Base-by-base conservation (phyloP, 2,888 invertebrate genomes). In the Thereva nobilitata region DNA sequence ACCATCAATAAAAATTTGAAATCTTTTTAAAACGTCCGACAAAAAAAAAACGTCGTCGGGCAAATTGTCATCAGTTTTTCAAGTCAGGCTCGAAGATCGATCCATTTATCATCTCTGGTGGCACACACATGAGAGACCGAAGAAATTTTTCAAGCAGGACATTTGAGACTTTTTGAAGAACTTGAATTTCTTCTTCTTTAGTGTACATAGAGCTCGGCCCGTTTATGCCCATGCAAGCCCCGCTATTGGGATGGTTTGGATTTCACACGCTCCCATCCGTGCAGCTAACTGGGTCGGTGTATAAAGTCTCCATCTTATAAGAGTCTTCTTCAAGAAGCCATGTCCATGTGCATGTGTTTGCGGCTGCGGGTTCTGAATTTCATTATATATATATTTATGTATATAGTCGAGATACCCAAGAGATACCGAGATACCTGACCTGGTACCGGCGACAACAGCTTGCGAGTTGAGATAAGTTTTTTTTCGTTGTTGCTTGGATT, bases 341-440 rank as follows among this genome's bases (percentile, higher is more conserved):
- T 23, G 23, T 23, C 23, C 23, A 23, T 23, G 23, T 23, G 23
- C 23, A 23, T 23, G 23, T 23, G 23, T 23, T 23, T 23, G 23
- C 23, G 23, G 23, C 23, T 23, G 23, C 23, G 23, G 23, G 23
- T 23, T 23, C 23, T 23, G 23, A 2, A 23, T 23, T 23, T 23
- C 23, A 23, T 23, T 23, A 23, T 23, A 2, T 23, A 23, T 10
- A 23, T 10, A 53, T 53, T 8, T 8, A 37, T 53, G 40, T n/a
- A 53, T 38, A 35, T 59, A 40, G 40, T 37, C 40, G 34, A n/a
- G 38, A 61, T 49, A 40, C 50, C 38, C 42, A 38, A 47, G 10
- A 61, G 61, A 61, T 61, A 61, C 61, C 50, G 10, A 61, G 61
- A 61, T 61, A 61, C 61, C 50, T 61, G 61, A 61, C 61, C 61